phyloP scores from a whole-genome alignment of 2,888 invertebrate genomes.

The Drosophila emarginata region DNA sequence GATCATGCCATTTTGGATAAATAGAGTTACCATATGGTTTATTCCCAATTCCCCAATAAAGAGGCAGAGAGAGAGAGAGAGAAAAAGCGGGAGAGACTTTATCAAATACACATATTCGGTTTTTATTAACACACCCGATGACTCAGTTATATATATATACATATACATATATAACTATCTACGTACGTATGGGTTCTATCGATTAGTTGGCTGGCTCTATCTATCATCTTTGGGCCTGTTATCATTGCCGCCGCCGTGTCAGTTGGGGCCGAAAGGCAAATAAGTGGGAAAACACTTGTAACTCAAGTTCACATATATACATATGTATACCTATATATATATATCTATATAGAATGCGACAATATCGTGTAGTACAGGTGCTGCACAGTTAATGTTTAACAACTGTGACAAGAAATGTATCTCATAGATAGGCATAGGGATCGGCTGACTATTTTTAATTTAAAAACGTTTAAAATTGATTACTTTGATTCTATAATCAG shows the following conservation, averaged over 20 bases:
- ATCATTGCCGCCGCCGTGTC: slow-evolving; percentile 1
- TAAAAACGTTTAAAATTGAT: no score
- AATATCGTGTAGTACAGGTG: slow-evolving; percentile 54
- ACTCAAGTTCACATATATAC: slow-evolving; percentile 46
- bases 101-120: background rate
- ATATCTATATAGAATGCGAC: slow-evolving; percentile 1
- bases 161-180: background rate
- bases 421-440: slow-evolving; percentile 17
- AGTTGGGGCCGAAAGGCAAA: slow-evolving; percentile 32
- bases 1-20: background rate
- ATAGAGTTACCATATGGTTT: background rate
- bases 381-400: slow-evolving; percentile 36
- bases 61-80: background rate
- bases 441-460: no score
- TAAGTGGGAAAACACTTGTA: slow-evolving; percentile 63
- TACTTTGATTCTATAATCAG: no score
- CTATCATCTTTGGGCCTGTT: background rate
- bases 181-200: background rate
- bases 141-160: background rate
- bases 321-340: no score
- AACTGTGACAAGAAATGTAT: slow-evolving; percentile 36
- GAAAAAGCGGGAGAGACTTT: background rate
- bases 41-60: background rate
- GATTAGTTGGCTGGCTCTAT: background rate
- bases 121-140: background rate